Evolutionary conservation across 2,888 invertebrate genomes (phyloP), one percentile per base, ranked within the genome.

Genomic region (Margaritifera margaritifera): DNA sequence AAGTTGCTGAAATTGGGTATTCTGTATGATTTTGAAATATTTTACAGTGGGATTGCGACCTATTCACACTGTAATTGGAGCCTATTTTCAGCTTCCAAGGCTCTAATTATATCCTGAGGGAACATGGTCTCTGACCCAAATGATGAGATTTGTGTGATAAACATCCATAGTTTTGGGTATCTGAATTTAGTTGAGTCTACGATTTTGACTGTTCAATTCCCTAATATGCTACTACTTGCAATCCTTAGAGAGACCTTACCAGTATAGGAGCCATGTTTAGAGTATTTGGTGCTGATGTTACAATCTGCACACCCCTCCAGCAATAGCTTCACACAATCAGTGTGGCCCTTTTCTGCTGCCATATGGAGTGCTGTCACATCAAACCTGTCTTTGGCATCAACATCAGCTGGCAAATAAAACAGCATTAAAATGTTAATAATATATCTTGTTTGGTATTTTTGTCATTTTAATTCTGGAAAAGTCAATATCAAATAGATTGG

Each of bases 321-420:
- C 52, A 89, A 75, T 52, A 82, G 66, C 57, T 82, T 77, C 11
- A 89, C 67, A 77, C 88, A 87, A 15, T 75, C 70, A 6, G 79
- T 72, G 62, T 85, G 81, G 4, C 89, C 89, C 58, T 83, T 79
- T 62, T 88, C 87, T 42, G 89, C 86, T 55, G 88, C 88, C 71
- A 86, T 80, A 67, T 89, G 89, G 25, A 88, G 73, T 18, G 89
- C 86, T 20, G 88, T 87, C 24, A 88, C 87, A 79, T 88, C 87
- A 82, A 87, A 88, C 25, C 87, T 74, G 71, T 89, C 87, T 60
- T 79, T 78, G 1, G 86, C 84, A 82, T 86, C 83, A 6, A 88
- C 81, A 77, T 85, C 81, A 64, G 87, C 89, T 87, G 73, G 6
- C 80, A 80, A 57, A 60, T 25, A 22, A 19, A 55, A 63, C 11